These are phyloP conservation scores for Cetoscarus ocellatus DNA, from an alignment of 2,797 vertebrate species.

Conservation along the genomic window DNA sequence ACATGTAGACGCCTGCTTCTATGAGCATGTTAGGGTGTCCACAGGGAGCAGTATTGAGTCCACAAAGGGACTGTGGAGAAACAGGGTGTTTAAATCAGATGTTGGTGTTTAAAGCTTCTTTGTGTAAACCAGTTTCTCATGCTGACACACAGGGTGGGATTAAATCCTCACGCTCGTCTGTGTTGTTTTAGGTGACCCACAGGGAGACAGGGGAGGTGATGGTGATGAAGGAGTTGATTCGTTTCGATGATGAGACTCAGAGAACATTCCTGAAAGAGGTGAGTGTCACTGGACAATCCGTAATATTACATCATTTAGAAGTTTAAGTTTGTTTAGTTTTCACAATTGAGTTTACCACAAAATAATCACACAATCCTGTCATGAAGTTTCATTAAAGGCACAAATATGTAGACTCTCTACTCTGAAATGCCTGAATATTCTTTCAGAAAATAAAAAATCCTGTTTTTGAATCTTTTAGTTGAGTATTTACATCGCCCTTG, in stretches of 20 bases:
- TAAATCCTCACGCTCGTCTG: not conserved
- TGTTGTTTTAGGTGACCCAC: conserved; percentile 90
- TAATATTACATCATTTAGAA: not conserved
- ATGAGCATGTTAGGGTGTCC: not conserved
- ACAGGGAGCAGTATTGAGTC: not conserved
- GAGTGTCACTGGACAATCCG: conserved; percentile 19
- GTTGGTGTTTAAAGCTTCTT: not conserved
- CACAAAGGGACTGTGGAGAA: conserved; percentile 64
- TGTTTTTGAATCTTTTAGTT: too few species aligned
- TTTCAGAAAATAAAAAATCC: too few species aligned
- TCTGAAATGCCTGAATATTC: too few species aligned
- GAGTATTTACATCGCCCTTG: too few species aligned
- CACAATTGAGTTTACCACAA: too few species aligned
- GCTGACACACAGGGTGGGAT: not conserved
- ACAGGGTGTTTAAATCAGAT: not conserved
- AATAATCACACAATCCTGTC: too few species aligned
- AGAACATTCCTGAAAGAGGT: conserved; percentile 97
- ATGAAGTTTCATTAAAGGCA: too few species aligned
- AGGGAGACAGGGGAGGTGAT: conserved; percentile 97
- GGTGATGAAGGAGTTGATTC: conserved; percentile 99
- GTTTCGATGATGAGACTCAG: conserved; percentile 97
- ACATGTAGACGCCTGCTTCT: not conserved
- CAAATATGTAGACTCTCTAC: too few species aligned
- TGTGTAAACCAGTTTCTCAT: not conserved
- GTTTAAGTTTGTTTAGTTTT: not conserved